phyloP scores from a whole-genome alignment of 2,113 vertebrate species.

The Tylochromis polylepis region DNA sequence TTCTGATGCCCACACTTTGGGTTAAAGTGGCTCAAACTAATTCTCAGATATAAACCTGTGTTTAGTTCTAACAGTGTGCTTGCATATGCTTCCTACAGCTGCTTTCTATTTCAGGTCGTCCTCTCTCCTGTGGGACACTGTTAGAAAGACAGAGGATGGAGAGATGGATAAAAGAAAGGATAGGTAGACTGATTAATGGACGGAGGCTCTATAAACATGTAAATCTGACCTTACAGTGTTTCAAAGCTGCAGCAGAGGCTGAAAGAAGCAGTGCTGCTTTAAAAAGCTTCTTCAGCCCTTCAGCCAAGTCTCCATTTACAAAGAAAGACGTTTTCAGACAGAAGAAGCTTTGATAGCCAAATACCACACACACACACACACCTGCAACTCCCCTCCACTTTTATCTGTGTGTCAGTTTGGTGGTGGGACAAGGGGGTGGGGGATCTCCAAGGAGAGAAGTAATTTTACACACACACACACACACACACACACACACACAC shows the following conservation, averaged over 20 bases:
- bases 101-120: not conserved
- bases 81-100: not conserved
- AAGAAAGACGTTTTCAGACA: conserved; percentile 33
- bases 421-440: not conserved
- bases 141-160: not conserved
- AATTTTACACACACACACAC: not conserved
- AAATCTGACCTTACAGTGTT: conserved; percentile 63
- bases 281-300: conserved; percentile 47
- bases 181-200: conserved; percentile 30
- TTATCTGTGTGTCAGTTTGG: conserved; percentile 1
- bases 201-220: conserved; percentile 56
- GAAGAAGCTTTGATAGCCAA: conserved; percentile 44
- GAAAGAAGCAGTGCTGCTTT: conserved; percentile 32
- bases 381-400: not conserved
- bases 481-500: not conserved
- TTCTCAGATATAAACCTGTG: not conserved
- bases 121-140: not conserved
- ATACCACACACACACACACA: conserved; percentile 8
- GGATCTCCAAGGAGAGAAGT: conserved; percentile 4
- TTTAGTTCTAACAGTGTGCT: too few species aligned
- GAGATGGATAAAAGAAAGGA: not conserved
- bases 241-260: conserved; percentile 39
- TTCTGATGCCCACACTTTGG: not conserved
- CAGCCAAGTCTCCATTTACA: conserved; percentile 42
- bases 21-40: not conserved